Evolutionary conservation across 2,888 invertebrate genomes (phyloP).

Genomic region (Dexiosoma caninum): DNA sequence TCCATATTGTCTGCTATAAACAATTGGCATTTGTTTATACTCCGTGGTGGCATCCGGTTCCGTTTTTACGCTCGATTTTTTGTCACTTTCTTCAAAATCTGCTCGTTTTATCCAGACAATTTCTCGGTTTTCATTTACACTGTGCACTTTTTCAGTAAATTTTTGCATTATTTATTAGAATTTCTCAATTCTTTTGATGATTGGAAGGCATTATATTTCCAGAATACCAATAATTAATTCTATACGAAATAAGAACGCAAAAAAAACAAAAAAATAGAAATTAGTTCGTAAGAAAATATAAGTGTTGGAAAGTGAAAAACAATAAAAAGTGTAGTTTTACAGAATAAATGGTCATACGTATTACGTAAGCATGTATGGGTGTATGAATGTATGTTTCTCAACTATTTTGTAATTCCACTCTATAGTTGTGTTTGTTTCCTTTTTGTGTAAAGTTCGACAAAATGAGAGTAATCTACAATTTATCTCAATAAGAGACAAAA

Average conservation of each 20-base stretch:
- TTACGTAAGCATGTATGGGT: too few species aligned
- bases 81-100: conserved; percentile 7
- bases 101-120: conserved; percentile 66
- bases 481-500: too few species aligned
- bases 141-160: conserved; percentile 66
- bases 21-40: conserved; percentile 81
- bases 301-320: conserved; percentile 36
- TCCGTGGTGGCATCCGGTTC: conserved; percentile 21
- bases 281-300: neutral
- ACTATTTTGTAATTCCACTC: too few species aligned
- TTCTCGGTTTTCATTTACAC: conserved; percentile 64
- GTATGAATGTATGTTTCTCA: too few species aligned
- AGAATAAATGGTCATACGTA: too few species aligned
- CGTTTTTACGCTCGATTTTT: conserved; percentile 9
- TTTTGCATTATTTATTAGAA: conserved; percentile 65
- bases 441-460: too few species aligned
- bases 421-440: too few species aligned
- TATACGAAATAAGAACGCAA: neutral
- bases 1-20: conserved; percentile 88
- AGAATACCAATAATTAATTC: neutral
- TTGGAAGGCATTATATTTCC: neutral
- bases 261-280: neutral
- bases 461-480: too few species aligned
- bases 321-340: neutral
- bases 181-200: neutral